Base-by-base conservation (phyloP, 2,888 invertebrate genomes). In the Phania funesta region DNA sequence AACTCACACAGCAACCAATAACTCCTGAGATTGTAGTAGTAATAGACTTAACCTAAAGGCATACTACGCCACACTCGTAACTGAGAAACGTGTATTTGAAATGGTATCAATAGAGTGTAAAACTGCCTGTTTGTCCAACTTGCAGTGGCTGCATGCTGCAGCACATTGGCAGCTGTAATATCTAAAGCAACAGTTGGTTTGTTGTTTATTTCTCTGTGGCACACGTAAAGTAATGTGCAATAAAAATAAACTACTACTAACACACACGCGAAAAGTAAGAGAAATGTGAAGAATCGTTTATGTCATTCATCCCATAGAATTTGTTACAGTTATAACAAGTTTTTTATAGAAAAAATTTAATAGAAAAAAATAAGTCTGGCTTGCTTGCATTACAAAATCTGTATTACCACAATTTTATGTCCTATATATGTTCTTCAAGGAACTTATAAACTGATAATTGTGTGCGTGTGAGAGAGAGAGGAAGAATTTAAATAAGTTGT, bases 11-110 rank as follows among this genome's bases (percentile, higher is more conserved):
- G 16, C 26, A 35, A 48, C 32, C 9, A 22, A 16, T 11, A n/a
- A 18, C 41, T 8, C 13, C 6, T n/a, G n/a, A 44, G 5, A 6
- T n/a, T 5, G 16, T 22, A 24, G 22, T 24, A 0, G 13, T 29
- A 70, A 50, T 18, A 78, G 71, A 50, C 41, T 76, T 79, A 79
- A 79, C 78, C 78, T 58, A 79, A 67, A 79, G 78, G 71, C 78
- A 67, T 60, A 79, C 71, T 71, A 44, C 4, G 7, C 29, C 7
- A 62, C 56, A 56, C 64, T 56, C 64, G 52, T 52, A 76, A 76
- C 52, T 24, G 44, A 9, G 24, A 67, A 76, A 76, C 75, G 50
- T 24, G 75, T 76, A 76, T 75, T 76, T 67, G 16, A 67, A 76
- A 76, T 68, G 11, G 76, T 76, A 76, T 62, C 76, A 76, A 52